These are phyloP conservation scores for Drosophila nr. perissopoda DNA, from an alignment of 2,888 invertebrate species.

Conservation along the genomic window DNA sequence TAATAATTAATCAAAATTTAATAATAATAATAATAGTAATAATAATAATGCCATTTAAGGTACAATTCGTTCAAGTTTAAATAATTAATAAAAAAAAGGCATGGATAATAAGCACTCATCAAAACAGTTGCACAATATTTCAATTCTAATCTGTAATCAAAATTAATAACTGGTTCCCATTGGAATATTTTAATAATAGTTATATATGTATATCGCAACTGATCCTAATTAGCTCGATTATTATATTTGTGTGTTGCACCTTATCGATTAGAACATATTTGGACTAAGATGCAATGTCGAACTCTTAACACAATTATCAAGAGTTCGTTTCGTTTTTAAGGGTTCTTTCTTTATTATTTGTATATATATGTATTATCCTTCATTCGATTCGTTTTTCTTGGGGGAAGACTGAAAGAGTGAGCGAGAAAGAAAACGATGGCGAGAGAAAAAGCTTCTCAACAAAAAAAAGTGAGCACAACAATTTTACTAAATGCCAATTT, in stretches of 20 bases:
- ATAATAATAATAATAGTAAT: conserved; percentile 56
- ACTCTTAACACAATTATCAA: conserved; percentile 1
- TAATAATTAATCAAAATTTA: conserved; percentile 43
- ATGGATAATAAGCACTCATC: conserved; percentile 57
- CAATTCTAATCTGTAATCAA: neutral
- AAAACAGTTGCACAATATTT: conserved; percentile 18
- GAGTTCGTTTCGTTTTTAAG: conserved; percentile 27
- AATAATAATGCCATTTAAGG: conserved; percentile 69
- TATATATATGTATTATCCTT: conserved; percentile 7
- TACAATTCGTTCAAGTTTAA: conserved; percentile 66
- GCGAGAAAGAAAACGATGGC: neutral
- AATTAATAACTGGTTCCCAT: conserved; percentile 30
- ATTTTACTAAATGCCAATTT: conserved; percentile 12
- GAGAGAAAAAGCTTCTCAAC: conserved; percentile 44
- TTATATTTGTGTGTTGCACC: neutral
- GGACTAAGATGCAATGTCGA: conserved; percentile 17
- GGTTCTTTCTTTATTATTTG: conserved; percentile 16
- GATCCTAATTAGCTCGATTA: conserved; percentile 22
- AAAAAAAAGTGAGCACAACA: conserved; percentile 39
- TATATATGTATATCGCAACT: conserved; percentile 7
- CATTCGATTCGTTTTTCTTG: conserved; percentile 35
- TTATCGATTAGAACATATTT: conserved; percentile 1
- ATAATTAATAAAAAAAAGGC: conserved; percentile 47
- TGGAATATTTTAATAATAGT: neutral
- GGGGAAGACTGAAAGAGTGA: neutral